Evolutionary conservation across 53 echinoderm and acorn worm genomes (phyloP).

Genomic region (Actinopyga echinites): DNA sequence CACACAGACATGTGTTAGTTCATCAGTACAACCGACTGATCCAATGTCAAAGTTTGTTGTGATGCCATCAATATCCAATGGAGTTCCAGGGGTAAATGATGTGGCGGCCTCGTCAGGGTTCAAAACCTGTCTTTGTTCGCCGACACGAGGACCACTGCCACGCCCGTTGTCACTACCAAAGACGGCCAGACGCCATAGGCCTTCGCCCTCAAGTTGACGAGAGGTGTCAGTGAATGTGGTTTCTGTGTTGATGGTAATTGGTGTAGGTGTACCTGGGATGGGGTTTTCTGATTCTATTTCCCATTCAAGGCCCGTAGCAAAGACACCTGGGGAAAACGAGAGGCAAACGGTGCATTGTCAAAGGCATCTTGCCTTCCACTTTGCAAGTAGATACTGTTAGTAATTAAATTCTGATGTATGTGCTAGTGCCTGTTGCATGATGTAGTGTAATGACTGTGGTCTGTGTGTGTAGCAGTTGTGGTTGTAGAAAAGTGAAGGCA

Average conservation of each 20-base stretch:
- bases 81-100: constrained; percentile 59
- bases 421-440: too few relatives aligned
- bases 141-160: constrained; percentile 68
- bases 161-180: constrained; percentile 74
- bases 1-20: constrained; percentile 68
- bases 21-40: constrained; percentile 77
- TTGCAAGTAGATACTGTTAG: neutral
- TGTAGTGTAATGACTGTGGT: neutral
- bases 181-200: constrained; percentile 84
- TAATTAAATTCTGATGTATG: constrained; percentile 9
- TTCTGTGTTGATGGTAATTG: constrained; percentile 54
- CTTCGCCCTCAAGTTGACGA: constrained; percentile 70
- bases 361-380: constrained; percentile 17
- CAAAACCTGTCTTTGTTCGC: constrained; percentile 68
- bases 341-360: neutral
- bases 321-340: constrained; percentile 63
- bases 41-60: constrained; percentile 79
- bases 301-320: constrained; percentile 78
- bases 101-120: constrained; percentile 52
- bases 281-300: constrained; percentile 47
- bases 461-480: constrained; percentile 3
- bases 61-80: constrained; percentile 60
- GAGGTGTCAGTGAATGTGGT: constrained; percentile 62
- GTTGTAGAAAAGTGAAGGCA: constrained; percentile 20
- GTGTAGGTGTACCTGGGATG: constrained; percentile 67